These are phyloP conservation scores for Arvicanthis niloticus DNA, from an alignment of 2,113 vertebrate genomes.

Conservation along the genomic window DNA sequence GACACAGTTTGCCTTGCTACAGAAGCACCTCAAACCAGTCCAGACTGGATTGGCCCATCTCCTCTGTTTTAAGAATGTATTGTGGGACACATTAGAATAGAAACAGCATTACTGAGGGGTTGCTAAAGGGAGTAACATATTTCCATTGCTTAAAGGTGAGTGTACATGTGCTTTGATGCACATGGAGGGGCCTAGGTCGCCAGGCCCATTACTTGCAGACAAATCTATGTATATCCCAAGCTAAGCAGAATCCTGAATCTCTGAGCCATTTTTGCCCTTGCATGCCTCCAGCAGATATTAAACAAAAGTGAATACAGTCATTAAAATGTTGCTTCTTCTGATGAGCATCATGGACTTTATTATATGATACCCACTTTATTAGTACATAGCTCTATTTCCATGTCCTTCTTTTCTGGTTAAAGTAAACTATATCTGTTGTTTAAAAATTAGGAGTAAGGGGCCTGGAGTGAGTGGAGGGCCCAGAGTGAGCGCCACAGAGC, in stretches of 20 bases:
- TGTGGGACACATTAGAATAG: neutral
- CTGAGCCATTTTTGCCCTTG: neutral
- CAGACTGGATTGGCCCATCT: neutral
- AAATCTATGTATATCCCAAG: neutral
- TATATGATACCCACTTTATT: neutral
- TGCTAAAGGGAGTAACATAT: neutral
- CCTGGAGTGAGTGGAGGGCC: no score
- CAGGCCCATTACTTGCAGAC: neutral
- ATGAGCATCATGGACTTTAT: neutral
- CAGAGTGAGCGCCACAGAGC: no score
- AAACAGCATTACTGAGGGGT: neutral
- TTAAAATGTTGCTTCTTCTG: neutral
- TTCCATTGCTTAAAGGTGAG: neutral
- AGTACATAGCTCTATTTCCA: neutral
- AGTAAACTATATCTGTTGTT: slow-evolving; percentile 1
- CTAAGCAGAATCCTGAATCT: neutral
- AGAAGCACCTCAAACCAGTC: neutral
- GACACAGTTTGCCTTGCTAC: neutral
- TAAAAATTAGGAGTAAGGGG: neutral
- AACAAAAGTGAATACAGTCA: neutral
- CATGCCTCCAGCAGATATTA: neutral
- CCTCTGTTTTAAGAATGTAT: neutral
- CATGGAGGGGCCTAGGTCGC: neutral
- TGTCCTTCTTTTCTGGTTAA: neutral
- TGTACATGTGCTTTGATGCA: neutral